A percentile compares a stretch with the other conserved stretches of the same genome.
phyloP scores from a whole-genome alignment of 2,797 vertebrate species.

The Pipistrellus nathusii region DNA sequence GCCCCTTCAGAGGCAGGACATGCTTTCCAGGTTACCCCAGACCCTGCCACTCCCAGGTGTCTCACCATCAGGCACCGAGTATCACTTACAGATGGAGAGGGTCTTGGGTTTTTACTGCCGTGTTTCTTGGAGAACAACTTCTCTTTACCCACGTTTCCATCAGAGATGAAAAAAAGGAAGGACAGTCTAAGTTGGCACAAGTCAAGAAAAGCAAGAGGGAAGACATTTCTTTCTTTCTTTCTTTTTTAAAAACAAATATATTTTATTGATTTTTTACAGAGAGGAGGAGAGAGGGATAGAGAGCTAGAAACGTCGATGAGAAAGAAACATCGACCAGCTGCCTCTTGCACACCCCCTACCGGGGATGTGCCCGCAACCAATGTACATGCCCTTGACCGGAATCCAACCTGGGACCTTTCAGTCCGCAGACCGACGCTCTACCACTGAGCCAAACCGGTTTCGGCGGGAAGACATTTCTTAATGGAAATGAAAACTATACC shows the following conservation, averaged over 20 bases:
- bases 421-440: no score
- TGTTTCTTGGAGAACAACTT: constrained; percentile 17
- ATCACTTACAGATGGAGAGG: background rate
- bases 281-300: no score
- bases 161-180: background rate
- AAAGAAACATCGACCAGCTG: no score
- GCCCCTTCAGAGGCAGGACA: background rate
- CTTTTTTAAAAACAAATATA: no score
- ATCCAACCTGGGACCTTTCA: no score
- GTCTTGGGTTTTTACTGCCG: background rate
- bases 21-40: background rate
- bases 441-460: no score
- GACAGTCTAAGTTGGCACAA: background rate
- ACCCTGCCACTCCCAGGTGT: background rate
- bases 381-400: no score
- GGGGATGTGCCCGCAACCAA: no score
- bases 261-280: no score
- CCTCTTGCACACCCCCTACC: no score
- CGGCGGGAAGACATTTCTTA: background rate
- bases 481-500: background rate
- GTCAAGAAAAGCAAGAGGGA: background rate
- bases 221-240: background rate
- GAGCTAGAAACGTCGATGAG: no score
- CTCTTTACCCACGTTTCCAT: background rate
- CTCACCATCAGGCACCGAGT: background rate